These are phyloP conservation scores for Parus major DNA, from an alignment of 2,113 vertebrate species.

Conservation along the genomic window DNA sequence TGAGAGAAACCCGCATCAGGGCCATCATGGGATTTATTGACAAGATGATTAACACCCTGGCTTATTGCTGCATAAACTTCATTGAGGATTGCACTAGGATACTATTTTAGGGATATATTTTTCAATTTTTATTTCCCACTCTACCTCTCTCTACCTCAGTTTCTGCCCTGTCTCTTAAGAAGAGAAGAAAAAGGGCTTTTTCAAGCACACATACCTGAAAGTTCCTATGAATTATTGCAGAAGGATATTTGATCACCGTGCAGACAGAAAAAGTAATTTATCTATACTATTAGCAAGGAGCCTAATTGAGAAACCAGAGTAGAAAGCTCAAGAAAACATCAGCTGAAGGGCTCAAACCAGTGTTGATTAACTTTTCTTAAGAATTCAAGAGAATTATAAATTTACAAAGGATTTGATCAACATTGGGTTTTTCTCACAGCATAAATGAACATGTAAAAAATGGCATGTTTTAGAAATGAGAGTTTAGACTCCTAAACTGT, in stretches of 20 bases:
- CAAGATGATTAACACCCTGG: not conserved
- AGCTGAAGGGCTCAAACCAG: not conserved
- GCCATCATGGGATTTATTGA: not conserved
- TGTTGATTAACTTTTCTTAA: not conserved
- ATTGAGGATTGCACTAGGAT: not conserved
- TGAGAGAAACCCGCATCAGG: accelerated
- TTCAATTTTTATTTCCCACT: not conserved
- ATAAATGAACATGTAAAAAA: not conserved
- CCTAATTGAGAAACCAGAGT: not conserved
- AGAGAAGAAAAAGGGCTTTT: not conserved
- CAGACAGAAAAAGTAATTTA: not conserved
- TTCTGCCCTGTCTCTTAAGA: no score
- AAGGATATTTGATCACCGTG: not conserved
- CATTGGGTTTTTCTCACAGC: not conserved
- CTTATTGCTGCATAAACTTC: not conserved
- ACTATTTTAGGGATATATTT: not conserved
- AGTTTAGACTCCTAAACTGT: not conserved
- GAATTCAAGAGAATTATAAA: not conserved
- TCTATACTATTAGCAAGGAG: accelerated
- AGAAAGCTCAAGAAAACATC: not conserved
- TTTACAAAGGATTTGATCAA: not conserved
- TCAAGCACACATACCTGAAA: not conserved
- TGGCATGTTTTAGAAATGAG: not conserved
- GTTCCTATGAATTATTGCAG: not conserved
- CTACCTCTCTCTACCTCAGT: no score